A percentile compares a stretch with the other conserved stretches of the same genome.
These are phyloP conservation scores for Ormyrus labotus DNA, from an alignment of 2,888 invertebrate genomes.

Conservation along the genomic window DNA sequence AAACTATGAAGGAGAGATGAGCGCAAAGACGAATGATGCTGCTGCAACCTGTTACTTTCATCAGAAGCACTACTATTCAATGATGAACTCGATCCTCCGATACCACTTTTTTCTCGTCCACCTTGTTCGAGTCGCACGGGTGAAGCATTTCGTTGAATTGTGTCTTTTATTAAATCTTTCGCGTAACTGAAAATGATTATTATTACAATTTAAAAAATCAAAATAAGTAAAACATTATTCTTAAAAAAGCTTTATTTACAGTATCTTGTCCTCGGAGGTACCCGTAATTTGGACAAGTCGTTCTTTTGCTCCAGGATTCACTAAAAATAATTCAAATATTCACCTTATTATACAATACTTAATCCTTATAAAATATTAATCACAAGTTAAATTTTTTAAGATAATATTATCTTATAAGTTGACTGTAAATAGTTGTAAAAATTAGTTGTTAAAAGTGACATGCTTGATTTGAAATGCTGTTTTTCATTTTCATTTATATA, in stretches of 20 bases:
- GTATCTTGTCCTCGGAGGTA: slow-evolving; percentile 93
- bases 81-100: slow-evolving; percentile 86
- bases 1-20: slow-evolving; percentile 85
- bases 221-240: neutral
- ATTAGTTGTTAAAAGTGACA: slow-evolving; percentile 26
- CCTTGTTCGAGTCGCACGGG: slow-evolving; percentile 85
- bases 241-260: slow-evolving; percentile 10
- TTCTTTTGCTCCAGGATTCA: slow-evolving; percentile 95
- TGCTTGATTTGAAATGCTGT: slow-evolving; percentile 29
- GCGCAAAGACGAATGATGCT: slow-evolving; percentile 78
- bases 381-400: slow-evolving; percentile 15
- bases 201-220: too few relatives aligned
- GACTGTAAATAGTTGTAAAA: slow-evolving; percentile 29
- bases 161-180: slow-evolving; percentile 95
- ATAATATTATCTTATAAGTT: slow-evolving; percentile 19
- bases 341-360: neutral
- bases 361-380: slow-evolving; percentile 33
- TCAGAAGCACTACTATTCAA: slow-evolving; percentile 86
- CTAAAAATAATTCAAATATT: slow-evolving; percentile 76
- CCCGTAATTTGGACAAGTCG: slow-evolving; percentile 97
- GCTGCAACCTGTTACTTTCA: slow-evolving; percentile 77
- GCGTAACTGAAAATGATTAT: slow-evolving; percentile 80
- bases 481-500: slow-evolving; percentile 18
- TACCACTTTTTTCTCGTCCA: slow-evolving; percentile 78
- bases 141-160: slow-evolving; percentile 95